Evolutionary conservation across 2,888 invertebrate species (phyloP), one percentile per base, ranked within the genome.

Genomic region (Agrotis ipsilon): DNA sequence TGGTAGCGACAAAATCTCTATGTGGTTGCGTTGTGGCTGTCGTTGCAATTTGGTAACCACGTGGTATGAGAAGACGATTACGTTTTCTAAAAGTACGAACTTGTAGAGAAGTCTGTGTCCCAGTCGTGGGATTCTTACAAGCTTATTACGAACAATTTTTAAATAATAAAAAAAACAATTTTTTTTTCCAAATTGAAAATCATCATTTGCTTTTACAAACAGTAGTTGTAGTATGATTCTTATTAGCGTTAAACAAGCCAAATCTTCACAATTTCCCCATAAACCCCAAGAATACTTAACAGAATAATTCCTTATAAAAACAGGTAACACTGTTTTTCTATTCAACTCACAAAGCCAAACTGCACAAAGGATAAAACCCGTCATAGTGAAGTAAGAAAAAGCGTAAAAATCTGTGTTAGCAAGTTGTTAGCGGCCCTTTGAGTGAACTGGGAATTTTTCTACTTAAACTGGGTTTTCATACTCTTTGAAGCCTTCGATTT

Each of bases 331-430:
- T 49, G 49, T 72, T 64, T 64, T 72, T 75, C 69, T 75, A 64
- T 82, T 82, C 58, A 52, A 68, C 60, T 65, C 66, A 71, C 84
- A 84, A 84, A 84, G 84, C 78, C 70, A 51, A 65, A 65, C 75
- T 62, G 45, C 57, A 78, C 80, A 77, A 82, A 84, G 77, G 82
- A 60, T 68, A 77, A 78, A 71, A 72, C 77, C 82, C 65, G 66
- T 63, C 59, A 46, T 51, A 63, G 61, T 66, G 66, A 75, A 75
- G 75, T 68, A 78, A 61, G 73, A 55, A 71, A 71, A 61, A 63
- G 72, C 32, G 45, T 32, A 64, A 84, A 83, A 87, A 87, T 86
- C 82, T 85, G 86, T 84, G 87, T 88, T 86, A 79, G 86, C 86
- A 85, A 86, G 82, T 83, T 87, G 84, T 87, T 86, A 86, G 73